Evolutionary conservation across 2,113 vertebrate species (phyloP).

Genomic region (Psophia crepitans): DNA sequence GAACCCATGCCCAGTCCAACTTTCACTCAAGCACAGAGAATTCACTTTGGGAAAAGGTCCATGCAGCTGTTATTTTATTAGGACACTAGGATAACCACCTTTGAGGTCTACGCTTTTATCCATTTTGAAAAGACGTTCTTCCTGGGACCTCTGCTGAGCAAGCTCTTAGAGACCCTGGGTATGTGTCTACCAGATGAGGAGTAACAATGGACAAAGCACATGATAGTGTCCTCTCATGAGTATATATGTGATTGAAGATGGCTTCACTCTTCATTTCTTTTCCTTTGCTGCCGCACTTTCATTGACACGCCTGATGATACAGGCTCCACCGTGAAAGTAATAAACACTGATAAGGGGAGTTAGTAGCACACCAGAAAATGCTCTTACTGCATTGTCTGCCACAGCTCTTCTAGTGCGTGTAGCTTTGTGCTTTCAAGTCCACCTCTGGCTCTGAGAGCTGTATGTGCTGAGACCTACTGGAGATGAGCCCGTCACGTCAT

Average conservation of each 20-base stretch:
- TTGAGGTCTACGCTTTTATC: neutral
- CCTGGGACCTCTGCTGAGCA: rapidly evolving
- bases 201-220: neutral
- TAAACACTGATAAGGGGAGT: neutral
- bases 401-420: no score
- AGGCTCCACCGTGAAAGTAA: neutral
- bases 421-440: neutral
- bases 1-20: neutral
- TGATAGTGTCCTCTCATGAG: neutral
- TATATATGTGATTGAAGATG: neutral
- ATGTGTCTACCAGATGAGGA: neutral
- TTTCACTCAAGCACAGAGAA: neutral
- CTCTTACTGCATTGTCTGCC: rapidly evolving
- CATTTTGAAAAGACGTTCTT: neutral
- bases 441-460: neutral
- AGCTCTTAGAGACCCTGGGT: neutral
- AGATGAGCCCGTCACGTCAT: neutral
- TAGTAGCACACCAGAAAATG: neutral
- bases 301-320: neutral
- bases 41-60: neutral
- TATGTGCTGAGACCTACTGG: neutral
- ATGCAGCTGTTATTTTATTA: neutral
- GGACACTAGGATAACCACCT: neutral
- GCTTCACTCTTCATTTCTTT: neutral
- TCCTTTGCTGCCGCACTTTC: neutral